Base-by-base conservation (phyloP, 2,797 vertebrate species). In the Hippopotamyrus pictus region DNA sequence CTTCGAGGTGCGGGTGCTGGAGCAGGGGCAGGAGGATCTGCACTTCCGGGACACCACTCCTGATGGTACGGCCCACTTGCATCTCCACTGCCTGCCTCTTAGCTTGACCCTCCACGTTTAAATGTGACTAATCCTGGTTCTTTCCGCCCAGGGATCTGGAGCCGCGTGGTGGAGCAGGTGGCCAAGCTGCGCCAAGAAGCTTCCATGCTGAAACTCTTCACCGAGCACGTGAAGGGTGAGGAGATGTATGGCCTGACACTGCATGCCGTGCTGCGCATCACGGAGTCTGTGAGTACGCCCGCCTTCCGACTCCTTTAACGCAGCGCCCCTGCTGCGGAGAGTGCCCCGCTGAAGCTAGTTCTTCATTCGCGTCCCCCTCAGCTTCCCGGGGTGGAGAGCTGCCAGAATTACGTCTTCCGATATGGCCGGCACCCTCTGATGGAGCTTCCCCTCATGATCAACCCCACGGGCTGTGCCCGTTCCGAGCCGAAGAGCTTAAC, bases 391-490 rank as follows among this genome's bases (percentile, higher is more conserved):
- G 98, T 99, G 5, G 99, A 99, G 94, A 99, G 96, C 95, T 99
- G 99, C 94, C 98, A 98, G 93, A 97, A 98, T 94, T 99, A 99
- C 93, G 96, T 97, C 92, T 99, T 99, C 94, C 96, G 98, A 93
- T 99, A 99, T 0, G 99, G 99, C 46, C 97, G 98, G 51, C 98
- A 99, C 93, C 99, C 98, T 0, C 95, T 99, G 91, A 99, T 99
- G 98, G 99, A 99, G 93, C 97, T 99, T 90, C 99, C 99, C 0
- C 97, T 99, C 88, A 99, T 99, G 98, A 99, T 99, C 94, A 99
- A 99, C 92, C 99, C 98, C 90, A 97, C 97, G 0, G 99, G 99
- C 93, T 97, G 96, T 17, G 99, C 99, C 93, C 97, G 99, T 91
- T 97, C 98, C 0, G 99, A 99, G 93, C 97, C 98, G 91, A 99